Percentiles rank a stretch among this genome's conserved stretches.
Conservation (phyloP, 2,113 vertebrate species). For the Madoqua kirkii region DNA sequence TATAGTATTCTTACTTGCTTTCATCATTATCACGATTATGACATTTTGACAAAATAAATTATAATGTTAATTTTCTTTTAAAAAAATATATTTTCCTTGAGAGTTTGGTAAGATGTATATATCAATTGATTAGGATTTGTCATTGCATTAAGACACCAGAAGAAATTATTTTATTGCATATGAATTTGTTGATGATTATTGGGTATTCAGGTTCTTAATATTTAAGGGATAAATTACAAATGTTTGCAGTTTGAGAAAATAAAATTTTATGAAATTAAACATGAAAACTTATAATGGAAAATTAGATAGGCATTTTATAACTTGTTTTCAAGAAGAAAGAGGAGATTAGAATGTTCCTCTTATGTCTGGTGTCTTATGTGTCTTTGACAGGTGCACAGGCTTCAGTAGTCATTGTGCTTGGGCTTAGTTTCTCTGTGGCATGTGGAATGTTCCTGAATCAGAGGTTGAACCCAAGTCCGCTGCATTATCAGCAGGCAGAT, state of each 20-base stretch:
- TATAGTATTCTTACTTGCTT: background rate
- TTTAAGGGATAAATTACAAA: background rate
- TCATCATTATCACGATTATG: background rate
- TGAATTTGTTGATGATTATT: background rate
- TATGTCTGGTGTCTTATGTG: background rate
- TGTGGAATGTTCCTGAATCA: background rate
- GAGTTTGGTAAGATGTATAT: background rate
- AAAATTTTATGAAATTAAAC: background rate
- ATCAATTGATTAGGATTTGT: background rate
- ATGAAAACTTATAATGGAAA: background rate
- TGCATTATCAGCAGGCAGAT: background rate
- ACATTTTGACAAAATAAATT: background rate
- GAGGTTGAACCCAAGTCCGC: background rate
- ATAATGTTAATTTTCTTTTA: background rate
- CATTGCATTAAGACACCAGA: background rate
- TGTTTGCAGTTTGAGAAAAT: background rate
- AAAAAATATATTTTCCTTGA: background rate
- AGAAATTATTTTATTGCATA: background rate
- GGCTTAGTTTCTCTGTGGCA: background rate
- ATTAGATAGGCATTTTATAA: background rate
- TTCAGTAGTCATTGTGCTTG: background rate
- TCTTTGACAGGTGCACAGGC: accelerated
- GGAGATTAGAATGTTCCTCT: background rate
- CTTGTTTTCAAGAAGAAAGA: background rate
- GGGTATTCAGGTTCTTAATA: background rate